These are phyloP conservation scores for Hypomecis atomaria DNA, from an alignment of 2,888 invertebrate genomes.

Conservation along the genomic window DNA sequence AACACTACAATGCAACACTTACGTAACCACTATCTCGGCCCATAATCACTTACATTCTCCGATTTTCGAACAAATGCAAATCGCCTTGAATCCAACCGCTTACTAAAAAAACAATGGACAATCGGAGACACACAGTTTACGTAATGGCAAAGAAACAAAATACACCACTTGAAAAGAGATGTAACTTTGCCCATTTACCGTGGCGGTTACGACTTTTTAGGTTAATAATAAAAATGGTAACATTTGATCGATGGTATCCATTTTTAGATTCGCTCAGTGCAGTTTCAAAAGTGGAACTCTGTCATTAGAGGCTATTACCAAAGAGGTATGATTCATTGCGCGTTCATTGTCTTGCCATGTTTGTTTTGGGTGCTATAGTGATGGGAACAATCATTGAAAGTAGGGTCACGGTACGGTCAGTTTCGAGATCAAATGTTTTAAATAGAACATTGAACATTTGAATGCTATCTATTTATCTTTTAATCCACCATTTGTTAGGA, in stretches of 20 bases:
- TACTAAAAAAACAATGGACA: conserved; percentile 43
- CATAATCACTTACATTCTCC: conserved; percentile 34
- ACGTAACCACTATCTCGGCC: conserved; percentile 19
- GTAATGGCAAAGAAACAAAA: conserved; percentile 33
- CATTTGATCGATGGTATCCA: conserved; percentile 65
- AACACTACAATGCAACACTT: conserved; percentile 7
- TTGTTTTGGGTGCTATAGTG: conserved; percentile 44
- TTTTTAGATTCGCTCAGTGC: conserved; percentile 54
- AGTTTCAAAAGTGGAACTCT: conserved; percentile 64
- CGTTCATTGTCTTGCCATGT: conserved; percentile 63
- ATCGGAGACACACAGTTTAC: conserved; percentile 42
- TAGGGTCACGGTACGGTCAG: conserved; percentile 12
- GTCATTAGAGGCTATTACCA: conserved; percentile 69
- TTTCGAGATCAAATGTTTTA: conserved; percentile 3
- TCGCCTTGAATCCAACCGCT: conserved; percentile 35
- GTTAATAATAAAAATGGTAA: conserved; percentile 22
- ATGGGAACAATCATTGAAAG: conserved; percentile 26
- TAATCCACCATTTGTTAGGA: background rate
- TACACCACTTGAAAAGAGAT: conserved; percentile 6
- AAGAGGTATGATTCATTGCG: conserved; percentile 70
- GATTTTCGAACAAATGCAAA: conserved; percentile 30
- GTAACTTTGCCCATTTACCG: conserved; percentile 1
- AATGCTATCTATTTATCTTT: background rate
- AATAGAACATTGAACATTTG: background rate
- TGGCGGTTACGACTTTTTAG: conserved; percentile 14